Percentiles rank a stretch among this genome's conserved stretches.
Evolutionary conservation across 2,797 vertebrate genomes (phyloP).

Genomic region (Borostomias antarcticus): DNA sequence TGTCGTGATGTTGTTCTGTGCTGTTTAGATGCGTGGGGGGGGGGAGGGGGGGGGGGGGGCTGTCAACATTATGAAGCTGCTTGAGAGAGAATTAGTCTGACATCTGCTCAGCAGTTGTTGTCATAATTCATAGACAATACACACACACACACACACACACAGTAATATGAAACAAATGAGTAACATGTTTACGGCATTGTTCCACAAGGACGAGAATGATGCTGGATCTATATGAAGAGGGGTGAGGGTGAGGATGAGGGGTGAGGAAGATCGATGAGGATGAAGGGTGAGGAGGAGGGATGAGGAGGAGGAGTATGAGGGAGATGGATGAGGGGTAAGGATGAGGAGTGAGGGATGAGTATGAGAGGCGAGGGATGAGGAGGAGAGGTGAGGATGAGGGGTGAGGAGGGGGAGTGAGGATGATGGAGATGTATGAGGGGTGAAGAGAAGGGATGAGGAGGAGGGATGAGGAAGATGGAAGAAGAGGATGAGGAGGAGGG

Average conservation of each 20-base stretch:
- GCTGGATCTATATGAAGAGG: neutral
- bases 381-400: no score
- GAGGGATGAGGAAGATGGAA: no score
- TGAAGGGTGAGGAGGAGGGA: neutral
- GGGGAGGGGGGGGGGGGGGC: no score
- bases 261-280: neutral
- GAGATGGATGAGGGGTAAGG: no score
- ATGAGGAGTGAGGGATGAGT: no score
- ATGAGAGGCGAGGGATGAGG: no score
- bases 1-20: slow-evolving; percentile 48
- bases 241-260: neutral
- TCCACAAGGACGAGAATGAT: no score
- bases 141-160: slow-evolving; percentile 16
- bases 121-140: neutral
- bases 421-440: no score
- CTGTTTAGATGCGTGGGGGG: slow-evolving; percentile 22
- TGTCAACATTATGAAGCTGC: slow-evolving; percentile 47
- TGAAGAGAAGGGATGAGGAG: no score
- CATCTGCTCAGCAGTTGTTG: slow-evolving; percentile 51
- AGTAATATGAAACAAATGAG: neutral
- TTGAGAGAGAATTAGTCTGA: slow-evolving; percentile 47
- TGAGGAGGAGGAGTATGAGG: no score
- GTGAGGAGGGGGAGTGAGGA: no score
- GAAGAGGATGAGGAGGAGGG: no score
- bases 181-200: neutral